Base-by-base conservation (phyloP, 2,888 invertebrate species). In the Drosophila imparisetae region DNA sequence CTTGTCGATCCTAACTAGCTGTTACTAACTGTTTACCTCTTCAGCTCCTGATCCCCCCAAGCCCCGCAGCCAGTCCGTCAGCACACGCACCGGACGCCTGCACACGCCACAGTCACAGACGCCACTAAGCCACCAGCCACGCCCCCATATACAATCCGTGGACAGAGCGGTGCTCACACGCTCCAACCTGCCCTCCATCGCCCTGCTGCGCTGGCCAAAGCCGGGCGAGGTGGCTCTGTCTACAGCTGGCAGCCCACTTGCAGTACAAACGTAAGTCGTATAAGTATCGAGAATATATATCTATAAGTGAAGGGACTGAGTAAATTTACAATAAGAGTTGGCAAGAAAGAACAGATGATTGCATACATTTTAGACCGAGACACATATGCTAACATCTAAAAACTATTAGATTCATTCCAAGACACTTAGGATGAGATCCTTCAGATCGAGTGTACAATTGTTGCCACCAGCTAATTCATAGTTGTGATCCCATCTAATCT, bases 221-320 rank as follows among this genome's bases (percentile, higher is more conserved):
- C 90, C 92, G 4, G 93, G 93, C 24, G 93, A 93, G 83, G 78
- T 91, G 58, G 91, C 92, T 1, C 89, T 93, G 29, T 93, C 93
- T 24, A 83, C 91, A 52, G 90, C 82, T 45, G 93, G 93, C 45
- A 93, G 92, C 67, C 93, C 93, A 18, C 49, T 93, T n/a, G 85
- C 91, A 0, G 66, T 66, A 24, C 91, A 92, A 71, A 86, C 87
- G 93, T 93, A 89, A 90, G 90, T 87, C 45, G 21, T 15, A 45
- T 13, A 21, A 45, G 21, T 21, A 45, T 21, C 3, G 45, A 13
- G 7, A 13, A 38, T 2, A 18, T 1, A 45, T 45, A 24, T 45
- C 2, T 24, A 11, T 42, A 21, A 36, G 36, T 15, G 6, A 15
- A 15, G 36, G 36, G 36, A 36, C 15, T 36, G 36, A 15, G 6